Evolutionary conservation across 1,140 invertebrate genomes (phyloP), one percentile per base, ranked within the genome.

Genomic region (Nasonia giraulti): DNA sequence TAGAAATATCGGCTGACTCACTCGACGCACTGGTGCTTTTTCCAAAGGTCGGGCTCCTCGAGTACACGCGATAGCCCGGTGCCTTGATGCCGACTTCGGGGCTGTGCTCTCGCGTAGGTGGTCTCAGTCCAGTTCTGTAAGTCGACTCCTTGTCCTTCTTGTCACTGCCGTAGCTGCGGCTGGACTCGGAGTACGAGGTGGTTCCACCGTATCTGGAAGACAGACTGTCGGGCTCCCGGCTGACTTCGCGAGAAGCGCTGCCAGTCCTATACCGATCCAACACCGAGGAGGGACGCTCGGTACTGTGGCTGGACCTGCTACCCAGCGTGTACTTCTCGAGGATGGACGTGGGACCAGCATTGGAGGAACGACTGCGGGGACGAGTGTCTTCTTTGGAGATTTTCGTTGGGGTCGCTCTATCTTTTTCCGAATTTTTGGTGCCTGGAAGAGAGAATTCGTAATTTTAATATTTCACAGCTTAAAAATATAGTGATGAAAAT

Each of bases 251-350:
- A 3, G 90, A 89, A 78, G 88, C 79, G 80, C 87, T 86, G 37
- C 90, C 88, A 23, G 89, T 88, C 84, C 89, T 90, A 84, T 91
- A 92, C 88, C 89, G 91, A 47, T 92, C 91, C 79, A 92, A 88
- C 55, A 92, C 89, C 76, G 92, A 92, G 68, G 90, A 89, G 33
- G 90, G 87, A 62, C 91, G 87, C 31, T 92, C 91, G 14, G n/a
- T 8, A 12, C 11, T 33, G 37, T 7, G 2, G 27, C 88, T 85
- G 84, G 89, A 87, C 88, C 91, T 92, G 82, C 85, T 89, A 40
- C n/a, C 88, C 55, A 87, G 86, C 50, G 89, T 89, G 87, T 93
- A 93, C 86, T 92, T 92, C 55, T 93, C 91, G 31, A 90, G 86
- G 75, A 92, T 87, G 33, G 91, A 90, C 55, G 89, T 87, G 87